These are phyloP conservation scores for Synanthedon formicaeformis DNA, from an alignment of 2,888 invertebrate genomes.

Conservation along the genomic window DNA sequence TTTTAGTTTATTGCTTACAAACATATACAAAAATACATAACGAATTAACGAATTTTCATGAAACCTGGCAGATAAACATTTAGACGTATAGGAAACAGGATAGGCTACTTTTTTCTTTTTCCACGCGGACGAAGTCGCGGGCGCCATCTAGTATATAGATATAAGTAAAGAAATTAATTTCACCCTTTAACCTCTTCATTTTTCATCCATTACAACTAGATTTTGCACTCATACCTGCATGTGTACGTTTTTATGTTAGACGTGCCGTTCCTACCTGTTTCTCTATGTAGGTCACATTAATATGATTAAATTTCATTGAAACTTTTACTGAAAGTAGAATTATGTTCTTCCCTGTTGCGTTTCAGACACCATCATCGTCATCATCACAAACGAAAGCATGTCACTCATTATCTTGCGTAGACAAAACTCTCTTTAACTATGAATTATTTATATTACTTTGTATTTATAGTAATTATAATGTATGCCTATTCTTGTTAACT, in stretches of 20 bases:
- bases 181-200: no score
- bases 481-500: not conserved
- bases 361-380: slow-evolving; percentile 45
- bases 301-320: slow-evolving; percentile 9
- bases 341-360: slow-evolving; percentile 21
- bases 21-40: no score
- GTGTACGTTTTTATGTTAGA: not conserved
- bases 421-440: slow-evolving; percentile 7
- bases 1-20: no score
- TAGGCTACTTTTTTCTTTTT: no score
- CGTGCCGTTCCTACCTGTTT: not conserved
- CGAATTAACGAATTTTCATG: no score
- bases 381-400: slow-evolving; percentile 54
- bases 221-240: not conserved
- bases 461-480: not conserved
- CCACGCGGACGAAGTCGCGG: no score
- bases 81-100: no score
- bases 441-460: not conserved
- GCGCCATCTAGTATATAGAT: no score
- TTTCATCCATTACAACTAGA: no score
- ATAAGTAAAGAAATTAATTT: no score
- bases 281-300: slow-evolving; percentile 7
- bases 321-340: slow-evolving; percentile 18
- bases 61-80: no score
- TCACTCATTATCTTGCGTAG: slow-evolving; percentile 46